Base-by-base conservation (phyloP, 2,797 vertebrate genomes). In the Ctenopoma multispine region DNA sequence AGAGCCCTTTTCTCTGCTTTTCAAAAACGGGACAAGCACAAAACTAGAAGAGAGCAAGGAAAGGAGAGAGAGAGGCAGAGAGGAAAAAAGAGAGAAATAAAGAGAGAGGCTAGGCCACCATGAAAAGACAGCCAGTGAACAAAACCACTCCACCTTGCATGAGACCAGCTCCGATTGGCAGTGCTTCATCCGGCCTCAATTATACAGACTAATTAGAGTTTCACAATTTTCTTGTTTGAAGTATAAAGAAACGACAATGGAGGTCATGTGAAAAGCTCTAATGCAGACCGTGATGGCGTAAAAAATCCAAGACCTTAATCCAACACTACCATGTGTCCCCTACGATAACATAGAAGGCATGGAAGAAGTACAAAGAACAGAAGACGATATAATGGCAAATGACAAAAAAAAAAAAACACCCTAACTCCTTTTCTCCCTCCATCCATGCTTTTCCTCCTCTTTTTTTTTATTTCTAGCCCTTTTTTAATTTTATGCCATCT, bases 171-270 rank as follows among this genome's bases (percentile, higher is more conserved):
- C 85, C 89, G 86, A 94, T 90, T 93, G 91, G 88, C 90, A 87
- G 90, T 72, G 85, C 90, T 94, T 94, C 92, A 93, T 93, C 91
- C 91, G 72, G 84, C 87, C 81, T 92, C 93, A 94, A 94, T 95
- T 94, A 95, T 92, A 92, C 85, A 36, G 90, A 92, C 91, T 94
- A 94, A 95, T 95, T 95, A 94, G 91, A 94, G 91, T 94, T 93
- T 91, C 90, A 93, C 92, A 90, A 94, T 90, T 93, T 93, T 90
- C 92, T 91, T 92, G 92, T 94, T 93, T 95, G 94, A 93, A 93
- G 92, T 93, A 92, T 90, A 93, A 93, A 93, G 91, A 92, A 89
- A 91, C 85, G 88, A 93, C 94, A 94, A 93, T 94, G 89, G 92
- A 89, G 90, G 87, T 90, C 88, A 89, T 91, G 92, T 93, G 91